phyloP scores from a whole-genome alignment of 2,113 vertebrate genomes.

The Lepisosteus osseus region DNA sequence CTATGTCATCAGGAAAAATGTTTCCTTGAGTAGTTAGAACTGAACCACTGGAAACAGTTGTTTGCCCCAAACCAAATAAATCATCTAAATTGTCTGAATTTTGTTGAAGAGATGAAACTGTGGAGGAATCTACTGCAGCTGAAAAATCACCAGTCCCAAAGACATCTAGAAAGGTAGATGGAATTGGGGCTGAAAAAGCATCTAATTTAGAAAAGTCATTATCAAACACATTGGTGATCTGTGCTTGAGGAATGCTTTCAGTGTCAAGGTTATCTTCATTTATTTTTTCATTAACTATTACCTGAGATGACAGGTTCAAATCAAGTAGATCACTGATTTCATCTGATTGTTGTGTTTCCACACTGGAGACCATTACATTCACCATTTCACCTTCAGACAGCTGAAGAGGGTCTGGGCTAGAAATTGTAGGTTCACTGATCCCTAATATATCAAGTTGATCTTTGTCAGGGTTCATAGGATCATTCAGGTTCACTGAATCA shows the following conservation, averaged over 20 bases:
- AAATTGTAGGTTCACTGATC: constrained; percentile 4
- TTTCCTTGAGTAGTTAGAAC: constrained; percentile 11
- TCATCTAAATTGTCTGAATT: constrained; percentile 27
- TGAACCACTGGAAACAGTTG: background rate
- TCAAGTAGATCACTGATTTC: constrained; percentile 22
- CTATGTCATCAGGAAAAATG: constrained; percentile 44
- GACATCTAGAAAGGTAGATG: constrained; percentile 29
- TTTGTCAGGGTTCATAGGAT: background rate
- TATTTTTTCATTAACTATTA: constrained; percentile 2
- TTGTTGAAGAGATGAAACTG: constrained; percentile 1
- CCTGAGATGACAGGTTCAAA: background rate
- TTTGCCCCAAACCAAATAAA: constrained; percentile 35
- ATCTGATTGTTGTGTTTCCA: background rate
- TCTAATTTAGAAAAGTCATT: constrained; percentile 13
- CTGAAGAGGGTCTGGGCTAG: constrained; percentile 8
- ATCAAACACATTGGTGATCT: constrained; percentile 5
- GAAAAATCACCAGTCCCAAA: constrained; percentile 34
- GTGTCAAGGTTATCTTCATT: constrained; percentile 42
- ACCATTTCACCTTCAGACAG: constrained; percentile 16
- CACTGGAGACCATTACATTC: constrained; percentile 5
- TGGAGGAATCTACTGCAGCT: constrained; percentile 16
- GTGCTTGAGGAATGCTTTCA: background rate
- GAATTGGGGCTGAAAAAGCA: constrained; percentile 11
- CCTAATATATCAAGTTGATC: constrained; percentile 15
- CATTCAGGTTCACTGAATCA: constrained; percentile 15